Base-by-base conservation (phyloP, 2,113 vertebrate species). In the Antidorcas marsupialis region DNA sequence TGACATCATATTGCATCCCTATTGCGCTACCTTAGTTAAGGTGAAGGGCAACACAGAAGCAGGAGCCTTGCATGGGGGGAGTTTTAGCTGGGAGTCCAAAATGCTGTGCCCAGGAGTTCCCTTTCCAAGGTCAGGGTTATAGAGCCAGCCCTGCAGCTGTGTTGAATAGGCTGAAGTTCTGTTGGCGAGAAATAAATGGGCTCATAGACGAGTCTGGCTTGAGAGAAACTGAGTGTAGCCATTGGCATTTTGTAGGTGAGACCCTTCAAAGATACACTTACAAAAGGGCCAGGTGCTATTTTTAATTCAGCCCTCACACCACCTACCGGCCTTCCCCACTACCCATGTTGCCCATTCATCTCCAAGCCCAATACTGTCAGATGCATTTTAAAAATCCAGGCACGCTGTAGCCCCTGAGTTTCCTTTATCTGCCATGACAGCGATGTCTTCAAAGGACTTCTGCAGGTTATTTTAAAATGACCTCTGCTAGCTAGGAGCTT, bases 381-480 rank as follows among this genome's bases (percentile, higher is more conserved):
- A 98, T 81, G 94, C 93, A 98, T 98, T 99, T 98, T 98, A 97
- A 98, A 98, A 98, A 97, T 96, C 98, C 94, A 97, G 98, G 97
- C 95, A 21, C 92, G 95, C 97, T 85, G 78, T 52, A 95, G 94
- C 62, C 92, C 91, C 97, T 74, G 92, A 97, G 95, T 98, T 98
- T 98, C 97, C 98, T 98, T 98, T 98, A 98, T 98, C 98, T 98
- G 93, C 96, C 97, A 93, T 94, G 95, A 98, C 97, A 98, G 97
- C 85, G 79, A 97, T 97, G 97, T 98, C 98, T 98, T 98, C 98
- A 99, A 99, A 99, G 97, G 98, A 90, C 98, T 98, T 98, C 97
- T 76, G 79, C 90, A 97, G 98, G 98, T 98, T 98, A 98, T 98
- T 99, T 98, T 98, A 98, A 98, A 98, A 98, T 98, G 98, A 98